Percentiles rank a stretch among this genome's conserved stretches.
These are phyloP conservation scores for Hirtodrosophila histrioides DNA, from an alignment of 2,888 invertebrate species.

Conservation along the genomic window DNA sequence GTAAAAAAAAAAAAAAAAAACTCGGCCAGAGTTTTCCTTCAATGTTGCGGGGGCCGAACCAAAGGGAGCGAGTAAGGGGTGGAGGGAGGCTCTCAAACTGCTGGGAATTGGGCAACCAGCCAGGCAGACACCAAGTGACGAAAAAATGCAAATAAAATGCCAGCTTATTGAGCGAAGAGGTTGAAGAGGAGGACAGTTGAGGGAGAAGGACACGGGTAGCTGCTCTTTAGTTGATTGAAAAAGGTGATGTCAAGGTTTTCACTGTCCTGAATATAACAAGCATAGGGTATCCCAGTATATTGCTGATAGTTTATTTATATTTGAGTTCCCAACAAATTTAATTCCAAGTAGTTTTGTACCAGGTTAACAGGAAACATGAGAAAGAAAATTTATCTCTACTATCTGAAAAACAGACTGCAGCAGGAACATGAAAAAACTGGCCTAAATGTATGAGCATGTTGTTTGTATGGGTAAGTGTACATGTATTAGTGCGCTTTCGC, in stretches of 20 bases:
- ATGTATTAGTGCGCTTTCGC: too few relatives aligned
- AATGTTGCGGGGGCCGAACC: constrained; percentile 1
- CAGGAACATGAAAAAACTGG: background rate
- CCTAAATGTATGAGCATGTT: too few relatives aligned
- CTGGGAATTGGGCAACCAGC: constrained; percentile 49
- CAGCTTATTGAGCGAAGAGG: constrained; percentile 67
- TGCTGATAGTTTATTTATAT: too few relatives aligned
- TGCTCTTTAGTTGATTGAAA: constrained; percentile 74
- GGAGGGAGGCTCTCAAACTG: constrained; percentile 12
- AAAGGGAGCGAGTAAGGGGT: background rate
- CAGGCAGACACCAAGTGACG: constrained; percentile 63
- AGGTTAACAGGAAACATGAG: too few relatives aligned
- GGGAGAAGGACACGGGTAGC: constrained; percentile 23
- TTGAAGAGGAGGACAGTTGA: constrained; percentile 20
- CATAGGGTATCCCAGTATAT: background rate
- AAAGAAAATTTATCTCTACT: too few relatives aligned
- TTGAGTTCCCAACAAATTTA: too few relatives aligned
- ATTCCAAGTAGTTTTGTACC: too few relatives aligned
- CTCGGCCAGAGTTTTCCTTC: constrained; percentile 32
- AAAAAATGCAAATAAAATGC: constrained; percentile 79
- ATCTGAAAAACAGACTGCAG: too few relatives aligned
- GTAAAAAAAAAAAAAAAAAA: constrained; percentile 42
- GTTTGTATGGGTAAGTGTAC: too few relatives aligned
- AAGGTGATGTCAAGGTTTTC: constrained; percentile 63
- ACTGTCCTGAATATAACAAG: constrained; percentile 9